Evolutionary conservation across 2,797 vertebrate genomes (phyloP), one percentile per base, ranked within the genome.

Genomic region (Coendou prehensilis): DNA sequence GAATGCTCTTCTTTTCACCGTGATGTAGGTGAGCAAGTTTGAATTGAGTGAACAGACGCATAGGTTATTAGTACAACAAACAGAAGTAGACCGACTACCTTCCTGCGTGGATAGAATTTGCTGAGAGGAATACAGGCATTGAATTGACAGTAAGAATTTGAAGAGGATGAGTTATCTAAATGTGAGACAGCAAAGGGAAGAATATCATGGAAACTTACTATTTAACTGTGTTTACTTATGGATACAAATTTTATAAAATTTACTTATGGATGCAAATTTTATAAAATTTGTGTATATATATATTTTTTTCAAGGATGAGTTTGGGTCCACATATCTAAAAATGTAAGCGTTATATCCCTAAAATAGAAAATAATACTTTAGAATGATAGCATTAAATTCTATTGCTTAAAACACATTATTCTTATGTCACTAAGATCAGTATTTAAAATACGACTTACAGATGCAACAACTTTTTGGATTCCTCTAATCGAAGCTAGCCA

Each of bases 1-100:
- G 22, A 86, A 86, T 59, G 47, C 33, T 78, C 30, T 95, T 92
- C n/a, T 82, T 93, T 87, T 61, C 50, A 78, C 45, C 9, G 30
- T 67, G 28, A 61, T 20, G 5, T 78, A 67, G 69, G 59, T 73
- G 50, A 93, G 63, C 37, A 85, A 85, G 59, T 80, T 59, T 81
- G 54, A 94, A 57, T 18, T 87, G 86, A 96, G 14, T 94, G 94
- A 82, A 82, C 84, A 92, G 64, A 73, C 81, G 10, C 59, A 78
- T 93, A 93, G 20, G 9, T 82, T 92, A 81, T 96, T 85, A 91
- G 23, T 64, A 47, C 8, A 94, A 52, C 2, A 89, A 76, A 33
- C 8, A 92, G 78, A 76, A 23, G 15, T 73, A 82, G 45, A 80
- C 2, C 41, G 57, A 18, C 41, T 56, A 26, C 47, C 47, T 93